Evolutionary conservation across 2,797 vertebrate species (phyloP), one percentile per base, ranked within the genome.

Genomic region (Cynodonichthys magdalenae): DNA sequence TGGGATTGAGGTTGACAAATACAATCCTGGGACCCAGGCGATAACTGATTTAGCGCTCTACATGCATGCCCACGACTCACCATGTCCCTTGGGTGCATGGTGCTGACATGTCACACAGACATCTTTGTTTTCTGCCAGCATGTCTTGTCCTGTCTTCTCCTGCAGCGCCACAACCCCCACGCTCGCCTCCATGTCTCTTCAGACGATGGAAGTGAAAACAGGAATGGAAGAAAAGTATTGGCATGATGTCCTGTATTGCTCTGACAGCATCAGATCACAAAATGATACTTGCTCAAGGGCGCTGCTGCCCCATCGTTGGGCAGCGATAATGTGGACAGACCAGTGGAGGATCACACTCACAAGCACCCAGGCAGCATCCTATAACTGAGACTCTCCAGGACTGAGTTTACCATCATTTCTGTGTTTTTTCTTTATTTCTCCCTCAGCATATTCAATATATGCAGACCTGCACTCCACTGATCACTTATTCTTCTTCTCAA

Each of bases 131-230:
- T 74, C 80, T 57, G 69, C 62, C 68, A 82, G 74, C 51, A 79
- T 60, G 71, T 8, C 59, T 73, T 82, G 73, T 81, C 57, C 74
- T 73, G 80, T 69, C 77, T 61, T 73, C 49, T 85, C 66, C 70
- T 74, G 63, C 52, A 66, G 71, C 66, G 70, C 20, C 66, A 74
- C 68, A 69, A 46, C 66, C 50, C 44, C 75, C 66, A 65, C 59
- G 68, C 66, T 84, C 56, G 83, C 79, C 72, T 83, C 77, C 91
- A 92, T 92, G 84, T 73, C 74, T 87, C 81, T 82, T 90, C 54
- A 74, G 66, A 72, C 3, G 20, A 53, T 29, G 24, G 58, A 74
- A 55, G 48, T 11, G 47, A 39, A 81, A 81, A 69, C 60, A 73
- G 66, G 69, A 60, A 86, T 62, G 68, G 77, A 4, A 60, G 24